Evolutionary conservation across 2,113 vertebrate species (phyloP), one percentile per base, ranked within the genome.

Genomic region (Boleophthalmus pectinirostris): DNA sequence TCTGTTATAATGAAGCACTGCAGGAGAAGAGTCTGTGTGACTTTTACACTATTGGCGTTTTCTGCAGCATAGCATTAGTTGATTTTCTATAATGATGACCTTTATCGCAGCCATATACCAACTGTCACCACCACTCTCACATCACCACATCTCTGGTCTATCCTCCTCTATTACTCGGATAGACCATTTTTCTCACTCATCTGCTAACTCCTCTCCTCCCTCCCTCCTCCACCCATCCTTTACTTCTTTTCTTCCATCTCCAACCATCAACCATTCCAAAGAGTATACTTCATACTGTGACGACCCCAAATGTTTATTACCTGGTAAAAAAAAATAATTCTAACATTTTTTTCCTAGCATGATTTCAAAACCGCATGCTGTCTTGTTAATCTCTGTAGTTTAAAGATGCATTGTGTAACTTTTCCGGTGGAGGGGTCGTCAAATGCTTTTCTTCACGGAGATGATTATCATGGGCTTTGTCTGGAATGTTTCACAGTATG

Each of bases 201-300:
- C 64, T 90, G 75, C 75, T 74, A 72, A 82, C 71, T 64, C 77
- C 64, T 75, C 77, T 73, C 71, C 72, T 56, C 67, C 51, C 38
- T 23, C 25, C 43, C 6, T 12, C 45, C 51, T 58, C 57, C 68
- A 18, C 29, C 67, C 74, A 14, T 57, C 47, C 35, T 66, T 81
- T 78, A 83, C 79, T 38, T 64, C 60, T 78, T 72, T 70, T 89
- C 85, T 65, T 25, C 86, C 88, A 91, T 66, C 87, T 82, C 89
- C 87, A 87, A 78, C 85, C 38, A 43, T 73, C 56, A 24, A 84
- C 81, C 90, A 92, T 90, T 87, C 86, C 83, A 88, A 91, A 92
- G 90, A 91, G 71, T 91, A 90, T 86, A 92, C 90, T 60, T 87
- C 90, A 85, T 86, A 91, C 90, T 92, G 90, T 87, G 90, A 92